Conservation (phyloP, 64 coral and sea anemone species). For the Pocillopora damicornis region DNA sequence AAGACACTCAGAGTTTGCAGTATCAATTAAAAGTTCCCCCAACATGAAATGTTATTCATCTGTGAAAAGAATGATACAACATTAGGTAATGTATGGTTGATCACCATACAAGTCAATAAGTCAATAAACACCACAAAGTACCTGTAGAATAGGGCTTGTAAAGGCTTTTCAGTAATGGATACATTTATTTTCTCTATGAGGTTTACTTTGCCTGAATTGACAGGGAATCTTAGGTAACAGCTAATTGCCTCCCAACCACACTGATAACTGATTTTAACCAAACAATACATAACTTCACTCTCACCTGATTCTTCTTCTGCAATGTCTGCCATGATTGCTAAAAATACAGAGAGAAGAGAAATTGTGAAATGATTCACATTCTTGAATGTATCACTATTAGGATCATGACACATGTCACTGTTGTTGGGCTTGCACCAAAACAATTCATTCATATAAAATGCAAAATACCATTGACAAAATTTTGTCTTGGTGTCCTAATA, state of each 20-base stretch:
- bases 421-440: background rate
- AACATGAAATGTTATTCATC: background rate
- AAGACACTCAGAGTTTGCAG: background rate
- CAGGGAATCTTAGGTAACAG: too few species aligned
- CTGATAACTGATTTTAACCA: background rate
- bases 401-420: background rate
- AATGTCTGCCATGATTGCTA: background rate
- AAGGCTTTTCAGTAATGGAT: too few species aligned
- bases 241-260: too few species aligned
- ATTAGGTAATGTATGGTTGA: background rate
- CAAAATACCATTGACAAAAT: too few species aligned
- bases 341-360: background rate
- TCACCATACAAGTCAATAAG: too few species aligned
- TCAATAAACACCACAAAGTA: too few species aligned
- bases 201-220: too few species aligned
- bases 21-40: background rate
- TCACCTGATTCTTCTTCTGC: conserved; percentile 13
- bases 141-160: too few species aligned
- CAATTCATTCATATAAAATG: too few species aligned
- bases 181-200: too few species aligned
- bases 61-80: background rate
- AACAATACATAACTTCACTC: background rate
- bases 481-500: too few species aligned
- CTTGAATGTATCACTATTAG: background rate
- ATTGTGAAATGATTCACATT: background rate